These are phyloP conservation scores for Phymanthus crucifer DNA, from an alignment of 92 coral and sea anemone genomes.

Conservation along the genomic window DNA sequence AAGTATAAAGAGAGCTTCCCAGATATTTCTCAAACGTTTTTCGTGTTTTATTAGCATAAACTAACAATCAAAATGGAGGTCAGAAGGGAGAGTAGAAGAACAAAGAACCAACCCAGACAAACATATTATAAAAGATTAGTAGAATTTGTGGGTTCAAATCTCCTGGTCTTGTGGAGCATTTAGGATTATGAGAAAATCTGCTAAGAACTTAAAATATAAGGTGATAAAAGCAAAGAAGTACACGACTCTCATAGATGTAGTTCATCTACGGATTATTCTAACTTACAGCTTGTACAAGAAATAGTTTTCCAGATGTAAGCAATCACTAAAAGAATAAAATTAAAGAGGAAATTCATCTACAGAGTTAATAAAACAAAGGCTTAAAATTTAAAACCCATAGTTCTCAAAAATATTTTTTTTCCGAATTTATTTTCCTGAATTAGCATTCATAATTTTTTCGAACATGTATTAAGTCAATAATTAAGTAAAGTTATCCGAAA, in stretches of 20 bases:
- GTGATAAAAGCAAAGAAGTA: conserved; percentile 10
- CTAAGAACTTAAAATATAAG: conserved; percentile 18
- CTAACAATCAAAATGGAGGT: conserved; percentile 1
- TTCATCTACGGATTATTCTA: neutral
- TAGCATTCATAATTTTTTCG: neutral
- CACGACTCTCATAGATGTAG: neutral
- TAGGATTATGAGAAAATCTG: conserved; percentile 43
- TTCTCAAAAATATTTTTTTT: neutral
- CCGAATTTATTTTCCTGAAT: neutral
- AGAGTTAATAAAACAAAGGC: neutral
- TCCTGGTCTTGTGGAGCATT: conserved; percentile 18
- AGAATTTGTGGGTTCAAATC: conserved; percentile 21
- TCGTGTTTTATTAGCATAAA: conserved; percentile 2
- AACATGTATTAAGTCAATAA: neutral
- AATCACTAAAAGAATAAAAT: neutral
- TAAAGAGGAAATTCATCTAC: neutral
- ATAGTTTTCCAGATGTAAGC: neutral
- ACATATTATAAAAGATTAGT: conserved; percentile 17
- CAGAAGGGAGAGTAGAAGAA: neutral
- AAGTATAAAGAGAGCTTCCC: neutral
- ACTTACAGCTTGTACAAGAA: neutral
- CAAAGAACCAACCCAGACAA: conserved; percentile 7
- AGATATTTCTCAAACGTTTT: neutral
- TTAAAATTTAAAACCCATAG: neutral
- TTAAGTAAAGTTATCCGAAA: neutral